Percentiles rank a stretch among this genome's conserved stretches.
phyloP scores from a whole-genome alignment of 2,113 vertebrate species.

The Stigmatopora nigra region DNA sequence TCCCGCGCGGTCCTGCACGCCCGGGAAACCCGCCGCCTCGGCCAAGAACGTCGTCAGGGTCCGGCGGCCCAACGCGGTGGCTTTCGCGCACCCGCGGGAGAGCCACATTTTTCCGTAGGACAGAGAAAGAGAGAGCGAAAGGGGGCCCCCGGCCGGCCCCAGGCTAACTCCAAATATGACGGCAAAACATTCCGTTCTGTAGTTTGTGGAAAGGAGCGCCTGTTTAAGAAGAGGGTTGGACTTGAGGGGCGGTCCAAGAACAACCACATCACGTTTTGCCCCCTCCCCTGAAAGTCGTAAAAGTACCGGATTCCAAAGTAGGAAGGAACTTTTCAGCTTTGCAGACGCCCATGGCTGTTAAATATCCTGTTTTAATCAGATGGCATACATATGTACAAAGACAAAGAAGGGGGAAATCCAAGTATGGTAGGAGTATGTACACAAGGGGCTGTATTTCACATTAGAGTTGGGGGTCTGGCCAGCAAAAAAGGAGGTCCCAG shows the following conservation, averaged over 20 bases:
- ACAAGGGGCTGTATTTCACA: background rate
- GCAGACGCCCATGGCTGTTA: background rate
- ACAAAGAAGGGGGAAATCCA: constrained; percentile 38
- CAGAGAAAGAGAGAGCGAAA: too few species aligned
- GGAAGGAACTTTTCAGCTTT: background rate
- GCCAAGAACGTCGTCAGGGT: constrained; percentile 61
- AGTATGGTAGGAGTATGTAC: background rate
- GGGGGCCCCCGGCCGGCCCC: too few species aligned
- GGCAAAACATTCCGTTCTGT: constrained; percentile 5
- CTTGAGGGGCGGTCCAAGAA: constrained; percentile 38
- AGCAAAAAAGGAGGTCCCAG: constrained; percentile 12
- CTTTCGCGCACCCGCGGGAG: constrained; percentile 10
- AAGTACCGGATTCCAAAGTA: background rate
- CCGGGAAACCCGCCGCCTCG: constrained; percentile 59
- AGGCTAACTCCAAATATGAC: background rate
- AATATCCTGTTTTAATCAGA: constrained; percentile 53
- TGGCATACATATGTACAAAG: constrained; percentile 58
- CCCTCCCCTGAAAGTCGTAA: background rate
- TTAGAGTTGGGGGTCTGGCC: background rate
- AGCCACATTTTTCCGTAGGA: constrained; percentile 26
- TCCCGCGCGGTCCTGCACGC: constrained; percentile 43
- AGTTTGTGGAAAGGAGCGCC: background rate
- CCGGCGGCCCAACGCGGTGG: background rate
- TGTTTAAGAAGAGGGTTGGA: constrained; percentile 12
- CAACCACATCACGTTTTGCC: background rate